These are phyloP conservation scores for Neelides folsomi DNA, from an alignment of 2,888 invertebrate genomes.

Conservation along the genomic window DNA sequence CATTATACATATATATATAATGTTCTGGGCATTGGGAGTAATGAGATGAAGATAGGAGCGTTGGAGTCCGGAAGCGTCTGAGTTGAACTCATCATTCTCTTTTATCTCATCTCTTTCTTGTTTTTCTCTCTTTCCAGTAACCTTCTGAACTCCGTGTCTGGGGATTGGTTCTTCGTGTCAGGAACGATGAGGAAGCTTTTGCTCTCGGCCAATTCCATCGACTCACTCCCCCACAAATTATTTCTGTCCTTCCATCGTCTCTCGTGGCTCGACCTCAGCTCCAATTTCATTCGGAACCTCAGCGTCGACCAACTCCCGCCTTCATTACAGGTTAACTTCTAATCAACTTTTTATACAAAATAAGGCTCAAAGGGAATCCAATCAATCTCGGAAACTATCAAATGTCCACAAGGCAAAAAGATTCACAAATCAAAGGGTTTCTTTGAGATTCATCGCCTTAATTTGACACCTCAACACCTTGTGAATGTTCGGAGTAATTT, in stretches of 20 bases:
- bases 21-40: too few relatives aligned
- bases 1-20: too few relatives aligned
- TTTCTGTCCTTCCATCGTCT: constrained; percentile 27
- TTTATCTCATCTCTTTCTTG: background rate
- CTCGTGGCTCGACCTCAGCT: constrained; percentile 31
- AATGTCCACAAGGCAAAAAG: too few relatives aligned
- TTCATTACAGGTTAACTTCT: constrained; percentile 28
- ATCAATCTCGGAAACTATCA: too few relatives aligned
- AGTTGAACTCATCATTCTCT: too few relatives aligned
- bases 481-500: too few relatives aligned
- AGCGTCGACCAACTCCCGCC: constrained; percentile 25
- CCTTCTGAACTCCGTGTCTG: constrained; percentile 21
- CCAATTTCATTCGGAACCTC: constrained; percentile 30
- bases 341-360: background rate
- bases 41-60: too few relatives aligned
- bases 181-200: constrained; percentile 28
- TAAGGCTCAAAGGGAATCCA: too few relatives aligned
- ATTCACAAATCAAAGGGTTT: too few relatives aligned
- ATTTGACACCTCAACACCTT: too few relatives aligned
- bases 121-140: constrained; percentile 19
- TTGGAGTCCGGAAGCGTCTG: too few relatives aligned
- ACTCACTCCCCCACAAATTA: constrained; percentile 27
- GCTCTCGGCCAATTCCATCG: constrained; percentile 28
- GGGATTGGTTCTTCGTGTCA: constrained; percentile 30
- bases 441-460: too few relatives aligned